A percentile compares a stretch with the other conserved stretches of the same genome.
Evolutionary conservation across 2,797 vertebrate genomes (phyloP).

Genomic region (Rhadinocentrus ornatus): DNA sequence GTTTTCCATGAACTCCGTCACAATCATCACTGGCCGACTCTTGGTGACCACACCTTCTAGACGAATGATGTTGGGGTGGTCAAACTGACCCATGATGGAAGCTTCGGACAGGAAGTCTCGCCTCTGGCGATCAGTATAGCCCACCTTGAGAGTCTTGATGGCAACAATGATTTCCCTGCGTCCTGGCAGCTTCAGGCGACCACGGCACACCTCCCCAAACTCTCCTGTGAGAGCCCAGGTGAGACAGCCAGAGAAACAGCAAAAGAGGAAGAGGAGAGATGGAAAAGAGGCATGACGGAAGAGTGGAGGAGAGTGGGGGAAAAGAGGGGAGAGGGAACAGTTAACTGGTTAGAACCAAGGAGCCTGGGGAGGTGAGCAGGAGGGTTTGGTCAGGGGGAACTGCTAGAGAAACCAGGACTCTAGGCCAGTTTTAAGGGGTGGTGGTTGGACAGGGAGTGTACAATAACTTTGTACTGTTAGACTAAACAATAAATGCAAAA

Average conservation of each 20-base stretch:
- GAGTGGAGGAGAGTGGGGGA: conserved; percentile 77
- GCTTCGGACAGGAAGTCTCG: conserved; percentile 96
- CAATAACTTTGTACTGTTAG: conserved; percentile 58
- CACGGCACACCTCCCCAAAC: conserved; percentile 96
- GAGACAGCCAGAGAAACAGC: conserved; percentile 64
- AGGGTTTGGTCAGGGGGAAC: conserved; percentile 64
- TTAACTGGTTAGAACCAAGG: conserved; percentile 83
- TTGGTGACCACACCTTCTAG: conserved; percentile 98
- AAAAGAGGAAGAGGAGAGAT: conserved; percentile 59
- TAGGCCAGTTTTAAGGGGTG: conserved; percentile 64
- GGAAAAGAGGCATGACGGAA: conserved; percentile 75
- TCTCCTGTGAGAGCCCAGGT: conserved; percentile 86
- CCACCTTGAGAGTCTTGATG: conserved; percentile 98
- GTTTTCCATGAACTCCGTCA: conserved; percentile 99
- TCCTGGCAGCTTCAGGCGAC: conserved; percentile 96
- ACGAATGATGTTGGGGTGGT: conserved; percentile 98
- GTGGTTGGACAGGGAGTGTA: conserved; percentile 51
- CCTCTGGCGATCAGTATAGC: conserved; percentile 96
- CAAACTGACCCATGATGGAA: conserved; percentile 99
- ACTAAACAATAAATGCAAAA: conserved; percentile 43
- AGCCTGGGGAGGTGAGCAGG: conserved; percentile 75
- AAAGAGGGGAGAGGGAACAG: conserved; percentile 74
- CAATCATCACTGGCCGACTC: conserved; percentile 97
- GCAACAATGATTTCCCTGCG: conserved; percentile 96
- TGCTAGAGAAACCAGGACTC: conserved; percentile 77